A percentile compares a stretch with the other conserved stretches of the same genome.
Evolutionary conservation across 2,888 invertebrate genomes (phyloP).

Genomic region (Mesorhabditis spiculigera): DNA sequence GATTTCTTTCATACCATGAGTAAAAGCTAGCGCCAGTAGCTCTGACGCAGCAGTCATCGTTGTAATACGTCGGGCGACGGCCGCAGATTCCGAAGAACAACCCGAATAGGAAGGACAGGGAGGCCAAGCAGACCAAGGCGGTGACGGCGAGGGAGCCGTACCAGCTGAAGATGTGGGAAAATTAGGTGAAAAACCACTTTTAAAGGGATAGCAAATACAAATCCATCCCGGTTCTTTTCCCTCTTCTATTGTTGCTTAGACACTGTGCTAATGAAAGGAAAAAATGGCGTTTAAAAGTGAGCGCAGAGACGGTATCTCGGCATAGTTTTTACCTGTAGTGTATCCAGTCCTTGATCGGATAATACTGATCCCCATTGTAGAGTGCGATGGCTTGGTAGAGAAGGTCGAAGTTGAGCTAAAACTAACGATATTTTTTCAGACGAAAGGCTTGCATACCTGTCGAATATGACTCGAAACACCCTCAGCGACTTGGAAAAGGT

Average conservation of each 20-base stretch:
- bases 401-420: constrained; percentile 41
- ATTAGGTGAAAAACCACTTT: too few species aligned
- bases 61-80: constrained; percentile 59
- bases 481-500: constrained; percentile 47
- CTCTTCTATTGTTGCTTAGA: too few species aligned
- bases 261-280: too few species aligned
- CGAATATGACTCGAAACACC: constrained; percentile 45
- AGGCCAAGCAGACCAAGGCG: constrained; percentile 59
- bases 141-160: constrained; percentile 60
- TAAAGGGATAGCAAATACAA: too few species aligned
- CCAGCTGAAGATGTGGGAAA: too few species aligned
- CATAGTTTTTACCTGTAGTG: constrained; percentile 37
- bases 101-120: constrained; percentile 60
- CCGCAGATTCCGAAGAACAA: constrained; percentile 63
- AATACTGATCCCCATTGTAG: constrained; percentile 35
- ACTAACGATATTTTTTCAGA: neutral
- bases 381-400: constrained; percentile 42
- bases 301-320: too few species aligned
- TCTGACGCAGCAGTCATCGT: constrained; percentile 61
- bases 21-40: constrained; percentile 61
- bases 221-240: too few species aligned
- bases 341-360: constrained; percentile 30
- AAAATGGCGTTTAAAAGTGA: too few species aligned
- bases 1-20: constrained; percentile 57
- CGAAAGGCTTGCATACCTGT: constrained; percentile 17